phyloP scores from a whole-genome alignment of 1,140 invertebrate genomes.

The Heliconius congener region DNA sequence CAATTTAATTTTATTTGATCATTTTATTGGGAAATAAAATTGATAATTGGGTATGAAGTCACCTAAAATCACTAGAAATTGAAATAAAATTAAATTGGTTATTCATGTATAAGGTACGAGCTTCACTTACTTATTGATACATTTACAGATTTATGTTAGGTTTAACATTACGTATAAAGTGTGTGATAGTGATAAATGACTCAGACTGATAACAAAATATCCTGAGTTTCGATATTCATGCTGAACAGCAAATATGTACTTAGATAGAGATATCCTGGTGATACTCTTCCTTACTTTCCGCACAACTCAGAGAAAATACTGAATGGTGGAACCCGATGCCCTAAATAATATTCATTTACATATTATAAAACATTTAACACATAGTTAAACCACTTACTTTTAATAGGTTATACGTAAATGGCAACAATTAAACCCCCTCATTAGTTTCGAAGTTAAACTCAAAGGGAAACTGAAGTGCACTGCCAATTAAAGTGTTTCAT shows the following conservation, averaged over 20 bases:
- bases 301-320: neutral
- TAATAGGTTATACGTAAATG: neutral
- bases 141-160: too few species aligned
- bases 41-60: too few species aligned
- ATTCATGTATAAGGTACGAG: neutral
- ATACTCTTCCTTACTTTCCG: neutral
- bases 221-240: too few species aligned
- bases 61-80: neutral
- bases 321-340: neutral
- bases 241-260: too few species aligned
- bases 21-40: too few species aligned
- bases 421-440: constrained; percentile 8
- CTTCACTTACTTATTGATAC: too few species aligned
- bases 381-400: neutral
- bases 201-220: too few species aligned
- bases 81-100: neutral
- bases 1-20: neutral
- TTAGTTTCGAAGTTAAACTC: constrained; percentile 20
- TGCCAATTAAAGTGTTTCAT: constrained; percentile 30
- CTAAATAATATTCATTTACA: neutral
- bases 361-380: neutral
- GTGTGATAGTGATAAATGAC: too few species aligned
- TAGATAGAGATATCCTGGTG: too few species aligned
- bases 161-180: too few species aligned
- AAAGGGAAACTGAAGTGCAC: constrained; percentile 27